These are phyloP conservation scores for Bradypodion pumilum DNA, from an alignment of 2,797 vertebrate species.

Conservation along the genomic window DNA sequence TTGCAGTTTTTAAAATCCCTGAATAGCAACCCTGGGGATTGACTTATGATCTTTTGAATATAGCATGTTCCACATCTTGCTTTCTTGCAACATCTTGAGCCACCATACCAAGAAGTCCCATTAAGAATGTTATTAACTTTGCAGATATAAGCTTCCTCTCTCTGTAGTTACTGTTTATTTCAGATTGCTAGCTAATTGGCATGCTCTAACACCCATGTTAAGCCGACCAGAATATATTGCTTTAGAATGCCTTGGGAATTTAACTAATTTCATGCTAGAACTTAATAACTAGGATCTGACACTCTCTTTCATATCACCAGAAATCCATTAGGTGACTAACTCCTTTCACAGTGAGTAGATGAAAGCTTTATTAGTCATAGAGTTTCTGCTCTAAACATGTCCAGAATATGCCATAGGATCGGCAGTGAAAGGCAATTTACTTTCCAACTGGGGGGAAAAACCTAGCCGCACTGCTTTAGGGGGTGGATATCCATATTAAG, in stretches of 20 bases:
- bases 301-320: constrained; percentile 74
- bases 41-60: constrained; percentile 66
- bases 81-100: constrained; percentile 61
- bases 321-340: constrained; percentile 75
- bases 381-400: constrained; percentile 67
- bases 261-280: constrained; percentile 79
- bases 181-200: constrained; percentile 72
- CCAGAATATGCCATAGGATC: constrained; percentile 63
- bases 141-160: constrained; percentile 70
- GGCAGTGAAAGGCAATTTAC: constrained; percentile 60
- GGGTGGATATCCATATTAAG: constrained; percentile 48
- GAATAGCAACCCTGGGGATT: constrained; percentile 68
- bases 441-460: constrained; percentile 59
- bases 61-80: constrained; percentile 64
- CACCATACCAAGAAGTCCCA: constrained; percentile 72
- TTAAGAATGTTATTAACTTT: constrained; percentile 78
- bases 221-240: constrained; percentile 73
- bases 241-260: constrained; percentile 75
- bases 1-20: constrained; percentile 68
- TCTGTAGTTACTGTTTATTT: constrained; percentile 74
- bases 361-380: constrained; percentile 75
- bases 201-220: constrained; percentile 72
- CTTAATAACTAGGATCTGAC: constrained; percentile 75
- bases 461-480: constrained; percentile 50
- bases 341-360: constrained; percentile 69